Evolutionary conservation across 2,888 invertebrate genomes (phyloP).

Genomic region (Adelognathus sp.): DNA sequence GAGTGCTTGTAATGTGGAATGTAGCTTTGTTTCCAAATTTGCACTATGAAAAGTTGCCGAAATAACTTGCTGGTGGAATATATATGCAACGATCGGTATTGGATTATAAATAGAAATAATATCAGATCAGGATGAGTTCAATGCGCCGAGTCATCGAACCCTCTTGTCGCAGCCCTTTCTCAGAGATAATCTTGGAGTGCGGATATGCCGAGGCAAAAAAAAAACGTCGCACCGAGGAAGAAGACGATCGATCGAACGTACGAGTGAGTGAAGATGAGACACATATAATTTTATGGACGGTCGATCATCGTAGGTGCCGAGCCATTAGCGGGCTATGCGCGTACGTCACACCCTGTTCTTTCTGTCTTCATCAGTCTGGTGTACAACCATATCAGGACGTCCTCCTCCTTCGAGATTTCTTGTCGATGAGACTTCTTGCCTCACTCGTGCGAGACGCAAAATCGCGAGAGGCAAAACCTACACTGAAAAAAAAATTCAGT

Average conservation of each 20-base stretch:
- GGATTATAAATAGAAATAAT: constrained; percentile 4
- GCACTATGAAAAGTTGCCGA: too few species aligned
- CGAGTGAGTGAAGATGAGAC: constrained; percentile 32
- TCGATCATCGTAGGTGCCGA: constrained; percentile 61
- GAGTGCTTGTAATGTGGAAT: too few species aligned
- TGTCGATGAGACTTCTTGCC: not conserved
- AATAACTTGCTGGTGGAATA: too few species aligned
- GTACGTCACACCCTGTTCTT: constrained; percentile 8
- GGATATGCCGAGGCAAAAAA: constrained; percentile 2
- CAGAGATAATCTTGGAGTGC: not conserved
- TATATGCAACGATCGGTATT: not conserved
- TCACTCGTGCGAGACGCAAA: not conserved
- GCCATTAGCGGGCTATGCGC: constrained; percentile 61
- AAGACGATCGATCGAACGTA: constrained; percentile 23
- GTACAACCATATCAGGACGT: not conserved
- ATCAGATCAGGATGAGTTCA: not conserved
- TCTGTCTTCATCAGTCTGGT: not conserved
- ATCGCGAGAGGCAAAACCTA: too few species aligned
- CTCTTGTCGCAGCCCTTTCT: constrained; percentile 11
- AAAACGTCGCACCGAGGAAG: constrained; percentile 14
- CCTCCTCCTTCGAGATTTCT: not conserved
- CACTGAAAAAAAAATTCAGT: too few species aligned
- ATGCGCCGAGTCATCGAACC: constrained; percentile 30
- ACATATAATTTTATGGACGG: constrained; percentile 61
- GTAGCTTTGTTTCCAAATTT: too few species aligned